Evolutionary conservation across 2,797 vertebrate species (phyloP).

Genomic region (Melanogrammus aeglefinus): DNA sequence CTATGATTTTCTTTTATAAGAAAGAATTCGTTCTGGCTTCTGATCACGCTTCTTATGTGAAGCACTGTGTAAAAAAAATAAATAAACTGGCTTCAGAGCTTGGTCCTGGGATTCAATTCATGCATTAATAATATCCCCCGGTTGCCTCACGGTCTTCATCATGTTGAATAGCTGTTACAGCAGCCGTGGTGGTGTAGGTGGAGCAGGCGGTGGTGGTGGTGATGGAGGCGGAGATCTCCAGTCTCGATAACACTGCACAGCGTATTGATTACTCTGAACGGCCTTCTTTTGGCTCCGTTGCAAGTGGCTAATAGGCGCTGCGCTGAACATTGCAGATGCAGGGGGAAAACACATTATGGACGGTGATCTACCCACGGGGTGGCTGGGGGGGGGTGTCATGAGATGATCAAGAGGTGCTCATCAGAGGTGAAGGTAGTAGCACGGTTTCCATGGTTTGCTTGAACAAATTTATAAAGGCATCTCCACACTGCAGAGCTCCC

Average conservation of each 20-base stretch:
- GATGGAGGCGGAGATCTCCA: conserved; percentile 56
- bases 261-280: conserved; percentile 56
- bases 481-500: not conserved
- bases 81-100: conserved; percentile 18
- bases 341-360: too few species aligned
- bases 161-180: conserved; percentile 29
- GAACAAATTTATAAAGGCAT: not conserved
- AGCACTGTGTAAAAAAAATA: conserved; percentile 21
- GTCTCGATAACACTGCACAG: conserved; percentile 43
- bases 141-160: conserved; percentile 56
- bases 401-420: not conserved
- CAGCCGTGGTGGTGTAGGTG: not conserved
- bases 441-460: not conserved
- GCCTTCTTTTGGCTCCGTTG: conserved; percentile 22
- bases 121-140: conserved; percentile 54
- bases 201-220: conserved; percentile 21
- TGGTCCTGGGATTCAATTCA: conserved; percentile 39
- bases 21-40: too few species aligned
- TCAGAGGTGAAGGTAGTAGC: not conserved
- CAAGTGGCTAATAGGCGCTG: conserved; percentile 36
- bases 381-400: too few species aligned
- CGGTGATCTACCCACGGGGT: too few species aligned
- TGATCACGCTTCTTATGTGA: conserved; percentile 14
- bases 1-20: not conserved
- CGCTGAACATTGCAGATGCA: conserved; percentile 19